Evolutionary conservation across 2,888 invertebrate species (phyloP), one percentile per base, ranked within the genome.

Genomic region (Drosophila phalerata): DNA sequence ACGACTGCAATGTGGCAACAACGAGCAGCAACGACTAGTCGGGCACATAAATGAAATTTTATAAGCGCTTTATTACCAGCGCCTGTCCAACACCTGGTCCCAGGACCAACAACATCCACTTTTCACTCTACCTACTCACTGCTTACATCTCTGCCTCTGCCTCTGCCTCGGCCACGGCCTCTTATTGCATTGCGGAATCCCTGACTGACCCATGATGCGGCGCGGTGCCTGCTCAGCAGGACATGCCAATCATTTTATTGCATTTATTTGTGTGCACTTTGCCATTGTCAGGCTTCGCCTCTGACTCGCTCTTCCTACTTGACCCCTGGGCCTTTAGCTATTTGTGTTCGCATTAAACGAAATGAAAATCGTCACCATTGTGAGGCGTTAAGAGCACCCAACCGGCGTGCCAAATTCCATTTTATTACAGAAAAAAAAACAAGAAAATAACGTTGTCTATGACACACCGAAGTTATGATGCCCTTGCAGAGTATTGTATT

Each of bases 41-140:
- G 73, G 53, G 67, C 68, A 68, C 79, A 85, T 88, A 88, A 86
- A 88, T 86, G 85, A 82, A 86, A 86, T 86, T 86, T 88, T 81
- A 88, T 86, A 86, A 86, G 88, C 88, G 82, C 86, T 86, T 86
- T 88, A 86, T 88, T 88, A 85, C 86, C 86, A 80, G 69, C 45
- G 64, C 30, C 74, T 65, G 48, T 65, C 55, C 81, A 74, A 77
- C 84, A 83, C 84, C 83, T 84, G 84, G 42, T 52, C 47, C 48
- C 37, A 40, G 17, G 11, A 4, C 38, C 37, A 43, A 48, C 56
- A 17, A 10, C 37, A 19, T 9, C 37, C 9, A 19, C 65, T 34
- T 34, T 10, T 11, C 34, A 13, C 34, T 37, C 5, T 37, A 6
- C n/a, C 37, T 37, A 6, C n/a, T n/a, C 37, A 37, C 37, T 37